These are phyloP conservation scores for Nipponacmea schrenckii DNA, from an alignment of 2,888 invertebrate species.

Conservation along the genomic window DNA sequence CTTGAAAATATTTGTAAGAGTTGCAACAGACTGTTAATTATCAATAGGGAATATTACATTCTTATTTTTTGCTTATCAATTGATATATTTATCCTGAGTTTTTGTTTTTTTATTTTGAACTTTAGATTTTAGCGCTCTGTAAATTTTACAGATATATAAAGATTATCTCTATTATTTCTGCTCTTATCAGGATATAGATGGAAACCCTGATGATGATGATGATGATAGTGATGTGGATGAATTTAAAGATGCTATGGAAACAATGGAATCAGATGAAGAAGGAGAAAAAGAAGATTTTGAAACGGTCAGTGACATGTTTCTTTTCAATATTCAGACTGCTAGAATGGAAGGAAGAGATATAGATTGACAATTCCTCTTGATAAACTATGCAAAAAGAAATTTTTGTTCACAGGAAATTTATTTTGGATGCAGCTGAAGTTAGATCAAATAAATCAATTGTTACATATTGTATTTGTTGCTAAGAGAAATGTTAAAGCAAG, in stretches of 20 bases:
- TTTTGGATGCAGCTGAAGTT: no score
- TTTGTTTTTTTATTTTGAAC: background rate
- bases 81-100: no score
- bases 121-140: background rate
- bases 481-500: no score
- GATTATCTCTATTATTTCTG: background rate
- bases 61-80: background rate
- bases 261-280: conserved; percentile 26
- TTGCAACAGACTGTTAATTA: background rate
- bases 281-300: conserved; percentile 67
- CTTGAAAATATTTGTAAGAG: background rate
- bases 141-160: no score
- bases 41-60: background rate
- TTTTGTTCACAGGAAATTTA: no score
- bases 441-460: no score
- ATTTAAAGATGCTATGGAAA: conserved; percentile 20
- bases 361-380: no score
- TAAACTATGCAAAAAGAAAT: no score
- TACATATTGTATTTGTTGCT: no score
- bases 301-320: conserved; percentile 50
- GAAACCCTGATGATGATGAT: conserved; percentile 39
- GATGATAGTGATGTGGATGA: conserved; percentile 66
- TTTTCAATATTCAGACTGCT: no score
- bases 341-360: no score
- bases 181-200: conserved; percentile 25